Evolutionary conservation across 2,797 vertebrate genomes (phyloP).

Genomic region (Hemibagrus guttatus): DNA sequence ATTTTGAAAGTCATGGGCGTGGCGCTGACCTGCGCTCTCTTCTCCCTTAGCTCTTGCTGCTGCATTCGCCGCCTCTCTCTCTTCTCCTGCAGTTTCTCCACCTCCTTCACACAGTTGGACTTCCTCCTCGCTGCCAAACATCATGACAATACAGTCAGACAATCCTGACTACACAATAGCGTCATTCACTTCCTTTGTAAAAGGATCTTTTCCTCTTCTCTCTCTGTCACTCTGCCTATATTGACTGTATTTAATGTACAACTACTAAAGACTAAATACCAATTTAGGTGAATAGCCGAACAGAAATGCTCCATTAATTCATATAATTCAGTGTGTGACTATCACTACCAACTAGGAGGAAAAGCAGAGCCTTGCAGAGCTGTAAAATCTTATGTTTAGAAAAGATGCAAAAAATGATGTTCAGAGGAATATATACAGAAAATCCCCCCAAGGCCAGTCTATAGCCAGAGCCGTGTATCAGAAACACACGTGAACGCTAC

Average conservation of each 20-base stretch:
- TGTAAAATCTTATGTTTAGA: background rate
- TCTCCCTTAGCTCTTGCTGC: slow-evolving; percentile 96
- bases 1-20: background rate
- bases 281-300: background rate
- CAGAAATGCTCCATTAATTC: background rate
- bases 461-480: background rate
- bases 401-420: background rate
- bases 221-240: background rate
- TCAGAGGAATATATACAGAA: background rate
- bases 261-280: background rate
- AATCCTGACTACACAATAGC: slow-evolving; percentile 38
- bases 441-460: background rate
- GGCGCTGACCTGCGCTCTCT: slow-evolving; percentile 87
- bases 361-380: background rate
- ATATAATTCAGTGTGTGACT: background rate
- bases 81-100: slow-evolving; percentile 97
- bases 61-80: slow-evolving; percentile 91
- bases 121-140: slow-evolving; percentile 88
- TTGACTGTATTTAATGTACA: background rate
- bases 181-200: slow-evolving; percentile 38
- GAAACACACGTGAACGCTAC: background rate
- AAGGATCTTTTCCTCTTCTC: slow-evolving; percentile 46
- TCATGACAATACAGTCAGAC: slow-evolving; percentile 38
- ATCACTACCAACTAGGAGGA: background rate
- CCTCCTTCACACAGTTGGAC: slow-evolving; percentile 98